These are phyloP conservation scores for Gymnothorax javanicus DNA, from an alignment of 2,797 vertebrate species.

Conservation along the genomic window DNA sequence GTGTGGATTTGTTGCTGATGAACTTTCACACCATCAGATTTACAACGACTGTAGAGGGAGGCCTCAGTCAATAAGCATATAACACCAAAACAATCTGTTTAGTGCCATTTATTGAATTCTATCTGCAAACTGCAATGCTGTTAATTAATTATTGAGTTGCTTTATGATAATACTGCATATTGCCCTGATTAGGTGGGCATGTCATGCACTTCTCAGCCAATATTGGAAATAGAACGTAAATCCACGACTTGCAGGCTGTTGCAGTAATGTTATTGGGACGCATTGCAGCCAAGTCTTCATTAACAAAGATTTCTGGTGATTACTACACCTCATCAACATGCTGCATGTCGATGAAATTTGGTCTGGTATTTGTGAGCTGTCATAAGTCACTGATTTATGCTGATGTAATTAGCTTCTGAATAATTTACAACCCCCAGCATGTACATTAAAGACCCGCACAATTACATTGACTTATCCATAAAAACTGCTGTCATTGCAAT, in stretches of 20 bases:
- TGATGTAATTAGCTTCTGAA: not conserved
- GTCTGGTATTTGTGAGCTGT: not conserved
- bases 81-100: not conserved
- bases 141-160: not conserved
- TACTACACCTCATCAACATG: not conserved
- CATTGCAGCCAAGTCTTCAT: not conserved
- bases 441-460: not conserved
- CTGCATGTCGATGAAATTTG: not conserved
- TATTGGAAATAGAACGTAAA: not conserved
- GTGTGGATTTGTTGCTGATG: no score
- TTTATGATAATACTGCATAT: not conserved
- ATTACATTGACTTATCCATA: not conserved
- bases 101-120: not conserved
- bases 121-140: not conserved
- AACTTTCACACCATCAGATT: no score
- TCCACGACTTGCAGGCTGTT: not conserved
- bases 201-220: not conserved
- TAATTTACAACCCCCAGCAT: not conserved
- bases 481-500: not conserved
- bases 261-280: not conserved
- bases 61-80: no score
- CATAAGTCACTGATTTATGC: not conserved
- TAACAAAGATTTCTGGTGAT: not conserved
- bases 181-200: not conserved
- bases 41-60: no score